phyloP scores from a whole-genome alignment of 1,140 invertebrate genomes.

The Teleopsis dalmanni region DNA sequence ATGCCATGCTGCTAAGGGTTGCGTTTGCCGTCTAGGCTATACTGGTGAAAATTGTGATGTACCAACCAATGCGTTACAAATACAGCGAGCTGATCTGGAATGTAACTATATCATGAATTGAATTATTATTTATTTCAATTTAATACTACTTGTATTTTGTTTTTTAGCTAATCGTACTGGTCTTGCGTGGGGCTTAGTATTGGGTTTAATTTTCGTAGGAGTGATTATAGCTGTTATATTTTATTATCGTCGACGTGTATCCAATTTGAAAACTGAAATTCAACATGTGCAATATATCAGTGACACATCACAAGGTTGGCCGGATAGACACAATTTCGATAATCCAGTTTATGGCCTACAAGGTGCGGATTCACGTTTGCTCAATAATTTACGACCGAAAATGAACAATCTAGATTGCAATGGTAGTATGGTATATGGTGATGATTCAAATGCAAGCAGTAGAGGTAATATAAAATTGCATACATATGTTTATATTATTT shows the following conservation, averaged over 20 bases:
- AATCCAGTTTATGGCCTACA: slow-evolving; percentile 78
- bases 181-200: slow-evolving; percentile 57
- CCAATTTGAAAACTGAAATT: slow-evolving; percentile 75
- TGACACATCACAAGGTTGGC: slow-evolving; percentile 57
- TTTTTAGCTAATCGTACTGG: slow-evolving; percentile 48
- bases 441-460: slow-evolving; percentile 39
- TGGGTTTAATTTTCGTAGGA: slow-evolving; percentile 58
- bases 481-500: not conserved
- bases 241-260: slow-evolving; percentile 70
- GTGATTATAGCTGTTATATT: slow-evolving; percentile 57
- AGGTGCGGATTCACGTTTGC: slow-evolving; percentile 51
- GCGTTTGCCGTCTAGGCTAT: slow-evolving; percentile 70
- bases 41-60: slow-evolving; percentile 56
- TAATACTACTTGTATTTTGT: slow-evolving; percentile 3
- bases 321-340: slow-evolving; percentile 83
- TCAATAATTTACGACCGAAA: slow-evolving; percentile 58
- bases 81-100: slow-evolving; percentile 19
- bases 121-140: not conserved
- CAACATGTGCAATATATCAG: slow-evolving; percentile 82
- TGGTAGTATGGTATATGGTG: slow-evolving; percentile 22
- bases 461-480: slow-evolving; percentile 18
- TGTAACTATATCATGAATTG: slow-evolving; percentile 17
- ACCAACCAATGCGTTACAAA: slow-evolving; percentile 25
- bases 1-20: slow-evolving; percentile 74
- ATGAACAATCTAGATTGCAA: slow-evolving; percentile 37